phyloP scores from a whole-genome alignment of 2,113 vertebrate species.

The Rhinoderma darwinii region DNA sequence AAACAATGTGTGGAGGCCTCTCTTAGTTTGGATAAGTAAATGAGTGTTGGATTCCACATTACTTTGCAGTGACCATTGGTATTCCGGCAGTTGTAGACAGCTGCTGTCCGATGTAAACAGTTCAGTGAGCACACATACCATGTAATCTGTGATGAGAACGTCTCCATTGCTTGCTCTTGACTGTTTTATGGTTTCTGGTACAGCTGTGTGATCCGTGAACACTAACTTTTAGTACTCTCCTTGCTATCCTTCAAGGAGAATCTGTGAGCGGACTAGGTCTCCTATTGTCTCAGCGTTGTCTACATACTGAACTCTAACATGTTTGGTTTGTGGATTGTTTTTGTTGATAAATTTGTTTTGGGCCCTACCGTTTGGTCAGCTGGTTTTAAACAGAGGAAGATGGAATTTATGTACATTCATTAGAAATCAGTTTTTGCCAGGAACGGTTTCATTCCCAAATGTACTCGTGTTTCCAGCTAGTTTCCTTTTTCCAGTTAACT shows the following conservation, averaged over 20 bases:
- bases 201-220: conserved; percentile 56
- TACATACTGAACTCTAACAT: conserved; percentile 65
- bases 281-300: conserved; percentile 67
- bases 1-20: conserved; percentile 43
- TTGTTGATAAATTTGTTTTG: conserved; percentile 69
- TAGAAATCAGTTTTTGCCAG: conserved; percentile 62
- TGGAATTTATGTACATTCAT: conserved; percentile 75
- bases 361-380: conserved; percentile 66
- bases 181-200: conserved; percentile 21
- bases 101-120: conserved; percentile 60
- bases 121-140: conserved; percentile 22
- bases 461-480: neutral
- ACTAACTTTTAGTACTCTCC: conserved; percentile 50
- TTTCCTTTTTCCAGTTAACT: neutral
- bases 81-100: conserved; percentile 38
- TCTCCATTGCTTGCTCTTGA: neutral
- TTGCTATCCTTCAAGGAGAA: conserved; percentile 62
- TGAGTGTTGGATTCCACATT: conserved; percentile 39
- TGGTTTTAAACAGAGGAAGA: conserved; percentile 68
- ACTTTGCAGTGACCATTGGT: conserved; percentile 29
- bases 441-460: conserved; percentile 24
- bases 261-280: conserved; percentile 67
- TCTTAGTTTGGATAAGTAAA: conserved; percentile 54
- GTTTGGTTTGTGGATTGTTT: conserved; percentile 61
- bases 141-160: neutral